phyloP scores from a whole-genome alignment of 2,888 invertebrate species.

The Drosophila emarginata region DNA sequence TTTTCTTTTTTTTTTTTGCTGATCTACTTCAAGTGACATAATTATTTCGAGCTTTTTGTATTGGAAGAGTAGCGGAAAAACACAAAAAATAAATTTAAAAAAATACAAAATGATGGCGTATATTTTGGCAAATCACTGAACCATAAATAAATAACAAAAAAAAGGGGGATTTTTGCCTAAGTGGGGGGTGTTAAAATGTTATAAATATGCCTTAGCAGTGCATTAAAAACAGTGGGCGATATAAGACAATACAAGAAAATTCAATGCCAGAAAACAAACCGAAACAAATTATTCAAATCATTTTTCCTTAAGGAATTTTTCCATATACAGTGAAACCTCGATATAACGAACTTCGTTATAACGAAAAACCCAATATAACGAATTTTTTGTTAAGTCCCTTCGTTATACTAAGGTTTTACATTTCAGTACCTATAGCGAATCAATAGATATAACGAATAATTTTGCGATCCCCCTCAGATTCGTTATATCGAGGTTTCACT shows the following conservation, averaged over 20 bases:
- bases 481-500: no score
- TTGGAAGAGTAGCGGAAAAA: slow-evolving; percentile 38
- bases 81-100: slow-evolving; percentile 9
- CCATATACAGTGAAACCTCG: no score
- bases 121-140: slow-evolving; percentile 51
- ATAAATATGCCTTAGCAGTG: slow-evolving; percentile 44
- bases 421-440: no score
- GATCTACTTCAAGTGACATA: slow-evolving; percentile 49
- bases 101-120: slow-evolving; percentile 39
- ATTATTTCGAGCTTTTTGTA: slow-evolving; percentile 45
- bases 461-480: no score
- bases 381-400: no score
- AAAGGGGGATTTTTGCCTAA: slow-evolving; percentile 40
- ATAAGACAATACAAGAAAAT: slow-evolving; percentile 2
- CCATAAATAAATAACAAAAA: slow-evolving; percentile 58
- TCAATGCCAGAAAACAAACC: neutral
- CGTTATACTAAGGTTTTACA: no score
- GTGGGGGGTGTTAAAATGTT: slow-evolving; percentile 41
- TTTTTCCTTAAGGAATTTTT: neutral
- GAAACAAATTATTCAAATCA: neutral
- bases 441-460: no score
- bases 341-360: no score
- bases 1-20: slow-evolving; percentile 24
- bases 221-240: slow-evolving; percentile 30
- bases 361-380: no score